phyloP scores from a whole-genome alignment of 2,113 vertebrate genomes.

The Hepsetus odoe region DNA sequence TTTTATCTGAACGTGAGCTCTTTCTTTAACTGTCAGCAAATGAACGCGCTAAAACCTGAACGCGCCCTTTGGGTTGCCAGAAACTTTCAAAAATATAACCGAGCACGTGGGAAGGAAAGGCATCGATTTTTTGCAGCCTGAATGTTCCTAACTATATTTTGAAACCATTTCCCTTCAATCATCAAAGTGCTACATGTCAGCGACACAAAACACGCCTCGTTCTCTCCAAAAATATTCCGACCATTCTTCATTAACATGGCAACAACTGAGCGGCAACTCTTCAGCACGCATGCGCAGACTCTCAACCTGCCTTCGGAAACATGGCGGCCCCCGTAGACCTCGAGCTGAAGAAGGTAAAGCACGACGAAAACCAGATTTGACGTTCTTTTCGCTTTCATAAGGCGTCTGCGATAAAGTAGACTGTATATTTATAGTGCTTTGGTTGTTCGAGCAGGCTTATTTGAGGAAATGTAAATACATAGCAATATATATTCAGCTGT shows the following conservation, averaged over 20 bases:
- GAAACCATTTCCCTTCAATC: not conserved
- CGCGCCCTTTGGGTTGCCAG: not conserved
- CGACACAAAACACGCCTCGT: not conserved
- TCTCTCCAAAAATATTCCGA: not conserved
- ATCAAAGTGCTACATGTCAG: not conserved
- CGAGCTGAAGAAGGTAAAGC: constrained; percentile 77
- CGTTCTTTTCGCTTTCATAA: not conserved
- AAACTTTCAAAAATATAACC: not conserved
- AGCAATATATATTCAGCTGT: too few relatives aligned
- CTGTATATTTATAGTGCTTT: too few relatives aligned
- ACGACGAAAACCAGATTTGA: not conserved
- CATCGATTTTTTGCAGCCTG: too few relatives aligned
- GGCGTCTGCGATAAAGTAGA: too few relatives aligned
- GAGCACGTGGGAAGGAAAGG: too few relatives aligned
- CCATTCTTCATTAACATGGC: not conserved
- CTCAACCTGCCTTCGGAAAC: constrained; percentile 31
- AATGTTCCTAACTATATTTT: not conserved
- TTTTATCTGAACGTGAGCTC: too few relatives aligned
- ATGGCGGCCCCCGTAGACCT: constrained; percentile 77
- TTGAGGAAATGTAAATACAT: too few relatives aligned
- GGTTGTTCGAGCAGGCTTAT: too few relatives aligned
- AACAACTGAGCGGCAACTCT: not conserved
- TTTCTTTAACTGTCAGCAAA: too few relatives aligned
- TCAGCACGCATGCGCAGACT: constrained; percentile 48
- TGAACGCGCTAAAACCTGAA: too few relatives aligned